These are phyloP conservation scores for Protodeltote pygarga DNA, from an alignment of 2,888 invertebrate species.

Conservation along the genomic window DNA sequence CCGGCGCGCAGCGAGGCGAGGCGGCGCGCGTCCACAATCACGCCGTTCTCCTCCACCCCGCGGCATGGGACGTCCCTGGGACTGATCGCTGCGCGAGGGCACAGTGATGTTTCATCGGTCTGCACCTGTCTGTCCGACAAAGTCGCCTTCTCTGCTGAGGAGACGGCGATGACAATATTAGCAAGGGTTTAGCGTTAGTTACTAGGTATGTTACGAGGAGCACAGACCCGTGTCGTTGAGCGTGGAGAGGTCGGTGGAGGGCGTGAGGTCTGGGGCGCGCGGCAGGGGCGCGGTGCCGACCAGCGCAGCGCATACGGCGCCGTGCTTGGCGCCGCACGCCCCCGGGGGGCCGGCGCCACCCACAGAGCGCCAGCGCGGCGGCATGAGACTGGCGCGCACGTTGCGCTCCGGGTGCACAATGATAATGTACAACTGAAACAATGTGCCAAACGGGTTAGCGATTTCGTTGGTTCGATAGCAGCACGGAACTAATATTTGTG, in stretches of 20 bases:
- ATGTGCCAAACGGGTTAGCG: no score
- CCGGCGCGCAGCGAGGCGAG: slow-evolving; percentile 50
- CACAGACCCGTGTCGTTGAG: slow-evolving; percentile 61
- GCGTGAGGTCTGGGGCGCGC: slow-evolving; percentile 64
- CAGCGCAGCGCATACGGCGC: slow-evolving; percentile 69
- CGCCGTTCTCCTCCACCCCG: slow-evolving; percentile 29
- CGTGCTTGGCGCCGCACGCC: slow-evolving; percentile 35
- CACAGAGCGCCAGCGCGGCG: slow-evolving; percentile 64
- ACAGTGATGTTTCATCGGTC: slow-evolving; percentile 66
- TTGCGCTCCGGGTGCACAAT: slow-evolving; percentile 75
- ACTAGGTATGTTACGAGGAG: accelerated
- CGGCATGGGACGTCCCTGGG: slow-evolving; percentile 4
- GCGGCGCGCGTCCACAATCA: slow-evolving; percentile 58
- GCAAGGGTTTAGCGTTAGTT: background rate
- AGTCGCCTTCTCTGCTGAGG: slow-evolving; percentile 60
- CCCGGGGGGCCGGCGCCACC: slow-evolving; percentile 46
- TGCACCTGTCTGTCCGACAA: slow-evolving; percentile 72
- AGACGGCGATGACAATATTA: background rate
- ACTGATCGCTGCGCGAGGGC: slow-evolving; percentile 36
- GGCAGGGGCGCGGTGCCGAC: slow-evolving; percentile 60
- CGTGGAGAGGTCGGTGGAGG: slow-evolving; percentile 71
- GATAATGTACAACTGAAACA: slow-evolving; percentile 72
- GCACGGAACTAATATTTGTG: no score
- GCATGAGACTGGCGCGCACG: slow-evolving; percentile 73
- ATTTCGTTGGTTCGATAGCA: no score